Conservation (phyloP, 2,113 vertebrate species). For the Mirza zaza region DNA sequence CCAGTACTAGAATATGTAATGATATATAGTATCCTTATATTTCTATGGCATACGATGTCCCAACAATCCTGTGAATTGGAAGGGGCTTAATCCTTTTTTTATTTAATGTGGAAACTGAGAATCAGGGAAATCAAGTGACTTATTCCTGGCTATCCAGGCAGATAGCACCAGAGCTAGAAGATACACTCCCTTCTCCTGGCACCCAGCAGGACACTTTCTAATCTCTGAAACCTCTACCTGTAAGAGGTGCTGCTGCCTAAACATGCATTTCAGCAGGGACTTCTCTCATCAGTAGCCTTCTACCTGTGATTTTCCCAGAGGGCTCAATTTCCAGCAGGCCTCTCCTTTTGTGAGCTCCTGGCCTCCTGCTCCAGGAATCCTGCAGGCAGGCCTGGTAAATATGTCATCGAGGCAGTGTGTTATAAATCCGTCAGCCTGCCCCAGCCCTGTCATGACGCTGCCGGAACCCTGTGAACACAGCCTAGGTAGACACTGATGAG, state of each 20-base stretch:
- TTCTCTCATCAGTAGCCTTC: not conserved
- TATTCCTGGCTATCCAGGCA: rapidly evolving
- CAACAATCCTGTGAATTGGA: not conserved
- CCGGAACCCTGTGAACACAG: not conserved
- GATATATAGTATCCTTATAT: rapidly evolving
- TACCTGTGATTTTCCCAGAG: not conserved
- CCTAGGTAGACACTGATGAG: conserved; percentile 46
- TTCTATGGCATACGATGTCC: not conserved
- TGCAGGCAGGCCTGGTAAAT: not conserved
- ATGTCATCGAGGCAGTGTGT: not conserved
- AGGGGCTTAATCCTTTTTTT: not conserved
- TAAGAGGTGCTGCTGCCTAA: not conserved
- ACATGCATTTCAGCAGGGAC: not conserved
- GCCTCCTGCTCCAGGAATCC: not conserved
- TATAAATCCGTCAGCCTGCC: conserved; percentile 61
- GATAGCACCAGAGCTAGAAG: not conserved
- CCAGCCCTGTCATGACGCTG: not conserved
- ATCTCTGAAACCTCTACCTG: not conserved
- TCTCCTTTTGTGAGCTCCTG: not conserved
- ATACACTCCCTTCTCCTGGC: rapidly evolving
- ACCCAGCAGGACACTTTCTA: rapidly evolving
- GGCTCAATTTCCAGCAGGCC: not conserved
- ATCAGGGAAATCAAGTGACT: not conserved
- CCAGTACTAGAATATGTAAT: not conserved
- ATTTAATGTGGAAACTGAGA: not conserved